Evolutionary conservation across 1,140 invertebrate species (phyloP).

Genomic region (Platorchestia sp.): DNA sequence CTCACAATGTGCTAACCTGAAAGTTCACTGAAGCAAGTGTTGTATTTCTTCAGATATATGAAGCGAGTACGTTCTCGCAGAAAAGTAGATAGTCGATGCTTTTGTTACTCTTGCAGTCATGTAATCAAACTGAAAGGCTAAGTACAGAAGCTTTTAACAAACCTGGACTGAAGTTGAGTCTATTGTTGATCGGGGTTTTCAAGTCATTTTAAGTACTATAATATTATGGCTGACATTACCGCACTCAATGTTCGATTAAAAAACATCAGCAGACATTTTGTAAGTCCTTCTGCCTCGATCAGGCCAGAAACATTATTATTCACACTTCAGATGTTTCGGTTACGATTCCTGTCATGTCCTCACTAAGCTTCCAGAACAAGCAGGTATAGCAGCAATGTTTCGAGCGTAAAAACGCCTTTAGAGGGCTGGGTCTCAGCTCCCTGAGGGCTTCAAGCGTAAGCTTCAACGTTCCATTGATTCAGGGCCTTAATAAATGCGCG

Average conservation of each 20-base stretch:
- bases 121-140: no score
- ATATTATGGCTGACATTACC: no score
- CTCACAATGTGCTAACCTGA: not conserved
- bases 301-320: not conserved
- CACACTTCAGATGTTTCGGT: not conserved
- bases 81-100: not conserved
- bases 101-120: not conserved
- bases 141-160: no score
- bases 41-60: not conserved
- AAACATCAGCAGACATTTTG: no score
- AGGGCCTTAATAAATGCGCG: not conserved
- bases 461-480: not conserved
- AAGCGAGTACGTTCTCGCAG: not conserved
- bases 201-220: no score
- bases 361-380: not conserved
- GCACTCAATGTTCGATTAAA: no score
- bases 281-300: no score
- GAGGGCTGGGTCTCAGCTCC: not conserved
- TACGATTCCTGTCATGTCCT: not conserved
- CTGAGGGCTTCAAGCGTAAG: not conserved
- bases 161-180: no score
- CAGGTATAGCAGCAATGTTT: not conserved
- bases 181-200: no score
- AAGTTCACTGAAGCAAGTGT: not conserved
- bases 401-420: not conserved